Conservation (phyloP, 2,113 vertebrate species). For the Lampris megalopsis region DNA sequence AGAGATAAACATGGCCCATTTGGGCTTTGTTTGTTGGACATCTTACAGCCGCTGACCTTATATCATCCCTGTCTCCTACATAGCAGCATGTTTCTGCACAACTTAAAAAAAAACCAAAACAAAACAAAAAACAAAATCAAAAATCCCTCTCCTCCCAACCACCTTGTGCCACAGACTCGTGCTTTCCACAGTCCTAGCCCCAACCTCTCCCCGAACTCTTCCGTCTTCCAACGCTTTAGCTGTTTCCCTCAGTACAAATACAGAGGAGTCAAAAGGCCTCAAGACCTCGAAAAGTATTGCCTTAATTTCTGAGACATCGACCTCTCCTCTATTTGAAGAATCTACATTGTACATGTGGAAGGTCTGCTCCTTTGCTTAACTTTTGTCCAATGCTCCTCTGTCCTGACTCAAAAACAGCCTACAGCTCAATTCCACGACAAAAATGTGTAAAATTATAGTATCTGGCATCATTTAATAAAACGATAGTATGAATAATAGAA, state of each 20-base stretch:
- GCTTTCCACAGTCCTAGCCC: slow-evolving; percentile 42
- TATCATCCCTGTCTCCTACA: slow-evolving; percentile 55
- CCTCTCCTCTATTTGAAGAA: slow-evolving; percentile 31
- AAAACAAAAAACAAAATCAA: too few species aligned
- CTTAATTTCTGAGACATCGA: slow-evolving; percentile 21
- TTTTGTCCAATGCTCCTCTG: slow-evolving; percentile 27
- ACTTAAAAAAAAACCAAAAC: background rate
- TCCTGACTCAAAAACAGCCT: slow-evolving; percentile 47
- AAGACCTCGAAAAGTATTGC: slow-evolving; percentile 8
- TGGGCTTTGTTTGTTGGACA: slow-evolving; percentile 54
- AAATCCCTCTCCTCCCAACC: slow-evolving; percentile 28
- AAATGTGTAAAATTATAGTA: slow-evolving; percentile 32
- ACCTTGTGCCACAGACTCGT: slow-evolving; percentile 26
- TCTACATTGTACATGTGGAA: background rate
- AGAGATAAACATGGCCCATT: slow-evolving; percentile 41
- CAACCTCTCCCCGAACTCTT: slow-evolving; percentile 34
- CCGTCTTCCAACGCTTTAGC: slow-evolving; percentile 10
- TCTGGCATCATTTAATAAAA: slow-evolving; percentile 38
- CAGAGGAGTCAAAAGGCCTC: slow-evolving; percentile 16
- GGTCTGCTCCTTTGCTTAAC: too few species aligned
- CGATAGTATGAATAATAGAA: slow-evolving; percentile 3
- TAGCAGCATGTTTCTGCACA: slow-evolving; percentile 71
- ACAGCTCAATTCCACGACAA: slow-evolving; percentile 37
- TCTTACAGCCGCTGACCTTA: slow-evolving; percentile 56
- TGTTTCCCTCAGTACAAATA: slow-evolving; percentile 20